A percentile compares a stretch with the other conserved stretches of the same genome.
phyloP scores from a whole-genome alignment of 1,140 invertebrate genomes.

The Bombus ignitus region DNA sequence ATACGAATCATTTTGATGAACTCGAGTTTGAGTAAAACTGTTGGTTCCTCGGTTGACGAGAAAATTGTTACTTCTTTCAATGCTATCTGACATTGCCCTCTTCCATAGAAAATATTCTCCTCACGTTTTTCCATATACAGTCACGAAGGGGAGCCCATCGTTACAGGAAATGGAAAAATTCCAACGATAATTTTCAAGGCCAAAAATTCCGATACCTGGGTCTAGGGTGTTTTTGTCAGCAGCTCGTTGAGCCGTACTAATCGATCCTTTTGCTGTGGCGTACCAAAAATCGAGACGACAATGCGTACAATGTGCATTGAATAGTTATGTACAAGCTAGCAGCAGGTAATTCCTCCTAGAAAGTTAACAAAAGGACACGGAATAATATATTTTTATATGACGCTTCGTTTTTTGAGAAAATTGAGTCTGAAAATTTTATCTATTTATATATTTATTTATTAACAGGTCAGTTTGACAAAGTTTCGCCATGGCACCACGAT shows the following conservation, averaged over 20 bases:
- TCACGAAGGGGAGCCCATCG: background rate
- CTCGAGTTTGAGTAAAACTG: background rate
- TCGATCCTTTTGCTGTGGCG: background rate
- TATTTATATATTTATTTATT: too few relatives aligned
- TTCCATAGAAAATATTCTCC: background rate
- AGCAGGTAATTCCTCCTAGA: too few relatives aligned
- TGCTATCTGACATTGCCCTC: accelerated
- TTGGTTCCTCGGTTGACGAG: background rate
- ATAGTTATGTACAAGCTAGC: too few relatives aligned
- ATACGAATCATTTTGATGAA: background rate
- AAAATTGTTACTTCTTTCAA: background rate
- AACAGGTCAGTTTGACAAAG: too few relatives aligned
- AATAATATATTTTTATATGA: too few relatives aligned
- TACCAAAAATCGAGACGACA: background rate
- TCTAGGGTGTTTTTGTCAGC: background rate
- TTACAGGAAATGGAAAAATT: constrained; percentile 12
- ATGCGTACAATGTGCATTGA: too few relatives aligned
- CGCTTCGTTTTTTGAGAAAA: too few relatives aligned
- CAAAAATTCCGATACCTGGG: constrained; percentile 9
- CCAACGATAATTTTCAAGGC: background rate
- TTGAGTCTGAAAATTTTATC: too few relatives aligned
- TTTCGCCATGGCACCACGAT: too few relatives aligned
- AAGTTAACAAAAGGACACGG: too few relatives aligned
- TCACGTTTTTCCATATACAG: background rate
- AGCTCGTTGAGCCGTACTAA: background rate